phyloP scores from a whole-genome alignment of 2,888 invertebrate species.

The Macaria liturata region DNA sequence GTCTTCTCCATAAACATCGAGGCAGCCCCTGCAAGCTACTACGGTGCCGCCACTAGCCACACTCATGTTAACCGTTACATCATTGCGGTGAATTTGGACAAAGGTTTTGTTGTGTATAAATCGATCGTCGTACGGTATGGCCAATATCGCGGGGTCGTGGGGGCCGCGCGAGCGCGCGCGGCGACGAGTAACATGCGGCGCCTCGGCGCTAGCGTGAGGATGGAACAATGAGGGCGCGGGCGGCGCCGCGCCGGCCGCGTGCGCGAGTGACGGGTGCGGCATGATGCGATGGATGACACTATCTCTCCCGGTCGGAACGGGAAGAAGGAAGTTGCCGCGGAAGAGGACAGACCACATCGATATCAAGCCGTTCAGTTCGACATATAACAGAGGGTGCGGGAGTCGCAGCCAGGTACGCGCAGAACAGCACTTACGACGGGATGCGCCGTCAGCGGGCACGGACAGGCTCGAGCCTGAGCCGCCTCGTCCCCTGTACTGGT shows the following conservation, averaged over 20 bases:
- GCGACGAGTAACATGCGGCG: not conserved
- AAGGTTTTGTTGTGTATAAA: slow-evolving; percentile 1
- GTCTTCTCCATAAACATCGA: slow-evolving; percentile 37
- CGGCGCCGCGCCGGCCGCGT: not conserved
- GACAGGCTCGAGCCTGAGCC: slow-evolving; percentile 92
- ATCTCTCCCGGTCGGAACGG: slow-evolving; percentile 71
- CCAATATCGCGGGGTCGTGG: slow-evolving; percentile 14
- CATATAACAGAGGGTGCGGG: slow-evolving; percentile 65
- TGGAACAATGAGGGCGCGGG: not conserved
- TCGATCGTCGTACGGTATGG: slow-evolving; percentile 12
- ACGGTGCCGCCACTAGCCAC: slow-evolving; percentile 24
- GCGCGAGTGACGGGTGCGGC: slow-evolving; percentile 50
- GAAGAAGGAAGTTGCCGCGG: slow-evolving; percentile 64
- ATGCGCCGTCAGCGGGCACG: slow-evolving; percentile 90
- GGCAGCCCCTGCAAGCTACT: slow-evolving; percentile 15
- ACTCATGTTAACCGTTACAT: slow-evolving; percentile 15
- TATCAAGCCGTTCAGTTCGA: slow-evolving; percentile 66
- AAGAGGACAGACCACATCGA: slow-evolving; percentile 70
- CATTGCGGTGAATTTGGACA: slow-evolving; percentile 10
- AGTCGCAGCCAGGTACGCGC: slow-evolving; percentile 61
- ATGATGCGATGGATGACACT: slow-evolving; percentile 57
- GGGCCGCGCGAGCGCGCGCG: not conserved
- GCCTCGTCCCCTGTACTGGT: slow-evolving; percentile 86
- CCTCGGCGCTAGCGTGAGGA: not conserved
- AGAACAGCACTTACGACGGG: slow-evolving; percentile 85